These are phyloP conservation scores for Orientallactaga sibirica DNA, from an alignment of 2,797 vertebrate species.

Conservation along the genomic window DNA sequence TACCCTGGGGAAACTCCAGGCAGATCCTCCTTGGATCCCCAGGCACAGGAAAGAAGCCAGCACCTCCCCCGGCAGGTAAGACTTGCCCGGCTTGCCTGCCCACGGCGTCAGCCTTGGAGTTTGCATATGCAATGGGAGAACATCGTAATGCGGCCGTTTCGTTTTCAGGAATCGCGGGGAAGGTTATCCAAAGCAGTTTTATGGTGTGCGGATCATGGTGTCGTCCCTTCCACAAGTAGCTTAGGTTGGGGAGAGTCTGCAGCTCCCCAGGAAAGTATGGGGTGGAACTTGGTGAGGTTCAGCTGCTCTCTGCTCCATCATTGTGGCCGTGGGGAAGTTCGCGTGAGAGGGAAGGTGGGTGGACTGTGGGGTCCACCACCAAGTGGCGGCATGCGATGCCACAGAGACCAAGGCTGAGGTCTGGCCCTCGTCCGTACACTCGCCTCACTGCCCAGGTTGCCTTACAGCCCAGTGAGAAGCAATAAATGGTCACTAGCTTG, in stretches of 20 bases:
- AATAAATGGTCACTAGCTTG: background rate
- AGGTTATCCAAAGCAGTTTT: rapidly evolving
- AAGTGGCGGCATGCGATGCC: rapidly evolving
- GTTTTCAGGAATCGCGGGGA: rapidly evolving
- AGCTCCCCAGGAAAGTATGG: rapidly evolving
- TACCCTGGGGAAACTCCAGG: background rate
- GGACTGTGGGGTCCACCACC: rapidly evolving
- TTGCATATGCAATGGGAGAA: rapidly evolving
- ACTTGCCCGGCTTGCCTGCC: rapidly evolving
- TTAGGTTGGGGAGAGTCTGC: rapidly evolving
- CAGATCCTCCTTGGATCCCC: background rate
- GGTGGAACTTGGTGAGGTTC: background rate
- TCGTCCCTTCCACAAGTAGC: background rate
- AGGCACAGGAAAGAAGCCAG: background rate
- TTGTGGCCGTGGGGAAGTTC: rapidly evolving
- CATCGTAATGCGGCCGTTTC: rapidly evolving
- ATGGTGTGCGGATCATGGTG: rapidly evolving
- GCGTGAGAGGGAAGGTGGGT: background rate
- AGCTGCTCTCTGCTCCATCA: background rate
- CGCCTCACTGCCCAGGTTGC: background rate
- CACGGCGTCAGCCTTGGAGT: rapidly evolving
- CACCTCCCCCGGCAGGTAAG: slow-evolving; percentile 61
- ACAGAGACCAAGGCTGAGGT: rapidly evolving
- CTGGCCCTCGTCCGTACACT: no score
- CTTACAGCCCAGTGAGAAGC: rapidly evolving